Percentiles rank a stretch among this genome's conserved stretches.
phyloP scores from a whole-genome alignment of 2,888 invertebrate species.

The Alloscopus bannaensis region DNA sequence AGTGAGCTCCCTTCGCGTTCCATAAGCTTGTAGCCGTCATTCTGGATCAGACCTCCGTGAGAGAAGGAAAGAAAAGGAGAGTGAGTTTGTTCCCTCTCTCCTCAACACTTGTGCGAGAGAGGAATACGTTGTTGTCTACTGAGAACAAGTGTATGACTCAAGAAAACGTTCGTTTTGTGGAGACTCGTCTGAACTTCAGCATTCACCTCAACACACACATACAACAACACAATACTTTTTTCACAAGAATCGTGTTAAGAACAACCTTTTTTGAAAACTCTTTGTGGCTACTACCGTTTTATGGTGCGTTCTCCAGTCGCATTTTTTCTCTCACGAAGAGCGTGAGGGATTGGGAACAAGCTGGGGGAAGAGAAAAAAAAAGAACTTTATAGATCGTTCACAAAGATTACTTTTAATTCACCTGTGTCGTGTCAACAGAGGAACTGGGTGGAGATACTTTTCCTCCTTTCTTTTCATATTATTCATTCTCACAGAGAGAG shows the following conservation, averaged over 20 bases:
- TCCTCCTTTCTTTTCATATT: constrained; percentile 16
- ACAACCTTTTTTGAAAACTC: constrained; percentile 1
- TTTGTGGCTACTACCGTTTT: constrained; percentile 2
- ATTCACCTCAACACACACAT: constrained; percentile 6
- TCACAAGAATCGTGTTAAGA: not conserved
- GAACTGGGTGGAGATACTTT: constrained; percentile 57
- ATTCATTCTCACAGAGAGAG: constrained; percentile 34
- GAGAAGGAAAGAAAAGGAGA: constrained; percentile 55
- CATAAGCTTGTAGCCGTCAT: constrained; percentile 61
- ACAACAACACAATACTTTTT: constrained; percentile 3
- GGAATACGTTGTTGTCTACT: constrained; percentile 35
- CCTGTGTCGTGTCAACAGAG: constrained; percentile 62
- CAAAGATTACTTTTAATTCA: constrained; percentile 64
- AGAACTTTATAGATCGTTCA: constrained; percentile 55
- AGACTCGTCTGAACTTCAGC: too few relatives aligned
- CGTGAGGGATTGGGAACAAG: constrained; percentile 34
- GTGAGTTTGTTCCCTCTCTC: constrained; percentile 31
- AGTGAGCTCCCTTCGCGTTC: constrained; percentile 58
- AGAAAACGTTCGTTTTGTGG: constrained; percentile 43
- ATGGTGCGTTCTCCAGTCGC: constrained; percentile 12
- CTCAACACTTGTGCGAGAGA: constrained; percentile 12
- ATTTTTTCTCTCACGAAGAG: constrained; percentile 53
- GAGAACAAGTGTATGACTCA: constrained; percentile 65
- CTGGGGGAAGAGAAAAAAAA: constrained; percentile 31
- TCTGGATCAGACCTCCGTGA: constrained; percentile 69